Evolutionary conservation across 2,113 vertebrate genomes (phyloP).

Genomic region (Amphiprion percula): DNA sequence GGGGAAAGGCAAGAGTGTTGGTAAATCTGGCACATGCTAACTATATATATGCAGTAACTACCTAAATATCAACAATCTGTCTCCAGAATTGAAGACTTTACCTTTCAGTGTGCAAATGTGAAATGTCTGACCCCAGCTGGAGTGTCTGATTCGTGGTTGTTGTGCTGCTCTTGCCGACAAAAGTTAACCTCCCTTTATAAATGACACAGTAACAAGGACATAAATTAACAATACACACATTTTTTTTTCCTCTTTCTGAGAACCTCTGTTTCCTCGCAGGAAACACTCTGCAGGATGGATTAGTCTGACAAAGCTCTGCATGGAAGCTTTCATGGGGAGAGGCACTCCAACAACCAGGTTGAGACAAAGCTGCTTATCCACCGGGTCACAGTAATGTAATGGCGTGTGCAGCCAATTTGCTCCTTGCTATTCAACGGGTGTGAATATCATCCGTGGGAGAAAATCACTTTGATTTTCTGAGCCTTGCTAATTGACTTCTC

Average conservation of each 20-base stretch:
- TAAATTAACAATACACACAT: constrained; percentile 33
- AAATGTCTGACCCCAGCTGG: not conserved
- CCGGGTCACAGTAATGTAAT: constrained; percentile 71
- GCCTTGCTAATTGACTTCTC: constrained; percentile 72
- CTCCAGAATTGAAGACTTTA: too few relatives aligned
- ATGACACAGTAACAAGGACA: constrained; percentile 27
- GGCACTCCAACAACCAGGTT: constrained; percentile 69
- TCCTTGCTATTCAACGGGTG: constrained; percentile 58
- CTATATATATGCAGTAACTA: too few relatives aligned
- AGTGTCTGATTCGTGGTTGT: not conserved
- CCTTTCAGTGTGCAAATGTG: not conserved
- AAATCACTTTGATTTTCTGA: constrained; percentile 74
- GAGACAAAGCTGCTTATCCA: constrained; percentile 79
- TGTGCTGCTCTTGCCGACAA: not conserved
- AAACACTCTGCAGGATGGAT: constrained; percentile 75
- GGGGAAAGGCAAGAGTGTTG: too few relatives aligned
- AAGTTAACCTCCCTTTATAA: constrained; percentile 37
- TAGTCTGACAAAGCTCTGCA: constrained; percentile 71
- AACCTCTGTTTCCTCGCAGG: constrained; percentile 47
- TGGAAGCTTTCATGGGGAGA: constrained; percentile 68
- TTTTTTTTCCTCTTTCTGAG: constrained; percentile 25
- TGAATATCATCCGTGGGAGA: constrained; percentile 65
- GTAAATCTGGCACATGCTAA: too few relatives aligned
- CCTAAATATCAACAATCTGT: too few relatives aligned
- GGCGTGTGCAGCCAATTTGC: constrained; percentile 72